Evolutionary conservation across 2,797 vertebrate species (phyloP).

Genomic region (Mareca strepera): DNA sequence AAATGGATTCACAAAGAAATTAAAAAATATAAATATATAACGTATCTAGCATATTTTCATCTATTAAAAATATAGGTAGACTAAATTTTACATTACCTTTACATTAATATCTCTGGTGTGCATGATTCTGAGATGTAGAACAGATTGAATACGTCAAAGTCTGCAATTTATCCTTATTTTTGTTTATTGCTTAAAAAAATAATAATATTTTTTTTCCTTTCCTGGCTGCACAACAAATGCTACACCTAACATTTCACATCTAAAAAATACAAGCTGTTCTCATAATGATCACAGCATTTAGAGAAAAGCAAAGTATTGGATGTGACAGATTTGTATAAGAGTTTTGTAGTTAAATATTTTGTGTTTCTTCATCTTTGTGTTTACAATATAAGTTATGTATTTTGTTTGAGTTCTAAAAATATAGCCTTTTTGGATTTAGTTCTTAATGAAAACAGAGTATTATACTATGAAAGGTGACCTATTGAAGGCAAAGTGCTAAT

Average conservation of each 20-base stretch:
- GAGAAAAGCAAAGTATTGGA: not conserved
- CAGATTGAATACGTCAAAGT: not conserved
- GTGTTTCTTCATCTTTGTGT: constrained; percentile 12
- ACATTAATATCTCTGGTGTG: not conserved
- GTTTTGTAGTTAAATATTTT: constrained; percentile 18
- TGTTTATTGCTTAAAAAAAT: not conserved
- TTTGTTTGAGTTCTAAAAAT: constrained; percentile 48
- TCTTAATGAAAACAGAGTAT: constrained; percentile 61
- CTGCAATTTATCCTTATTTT: constrained; percentile 22
- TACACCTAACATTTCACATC: constrained; percentile 14
- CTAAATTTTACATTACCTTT: not conserved
- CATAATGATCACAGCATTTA: not conserved
- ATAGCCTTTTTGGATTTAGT: not conserved
- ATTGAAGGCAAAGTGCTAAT: constrained; percentile 64
- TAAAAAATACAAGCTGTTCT: not conserved
- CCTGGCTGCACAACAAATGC: constrained; percentile 2
- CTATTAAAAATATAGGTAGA: not conserved
- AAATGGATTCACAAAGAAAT: not conserved
- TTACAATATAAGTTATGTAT: constrained; percentile 26
- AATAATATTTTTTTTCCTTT: not conserved
- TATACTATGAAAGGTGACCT: constrained; percentile 42
- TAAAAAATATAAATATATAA: not conserved
- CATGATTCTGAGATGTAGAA: not conserved
- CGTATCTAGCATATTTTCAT: not conserved
- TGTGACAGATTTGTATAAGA: not conserved